Percentiles rank a stretch among this genome's conserved stretches.
Conservation (phyloP, 2,113 vertebrate species). For the Erythrocercus mccallii region DNA sequence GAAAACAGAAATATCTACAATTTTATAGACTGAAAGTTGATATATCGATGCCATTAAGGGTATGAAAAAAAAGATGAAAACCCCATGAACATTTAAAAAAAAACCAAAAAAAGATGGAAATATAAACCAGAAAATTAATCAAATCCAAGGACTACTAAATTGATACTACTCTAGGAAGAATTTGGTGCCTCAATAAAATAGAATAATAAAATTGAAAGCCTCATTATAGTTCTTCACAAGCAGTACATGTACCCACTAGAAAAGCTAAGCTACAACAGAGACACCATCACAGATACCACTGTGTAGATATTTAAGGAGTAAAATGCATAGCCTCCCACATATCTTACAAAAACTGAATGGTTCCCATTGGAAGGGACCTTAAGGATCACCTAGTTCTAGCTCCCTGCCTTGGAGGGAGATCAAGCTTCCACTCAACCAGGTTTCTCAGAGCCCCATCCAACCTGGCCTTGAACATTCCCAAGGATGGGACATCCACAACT, state of each 20-base stretch:
- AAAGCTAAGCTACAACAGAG: neutral
- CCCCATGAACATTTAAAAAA: neutral
- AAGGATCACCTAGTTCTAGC: neutral
- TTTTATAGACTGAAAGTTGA: neutral
- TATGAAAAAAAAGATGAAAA: neutral
- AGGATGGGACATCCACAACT: neutral
- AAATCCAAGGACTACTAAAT: neutral
- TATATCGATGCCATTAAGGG: neutral
- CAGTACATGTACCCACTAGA: neutral
- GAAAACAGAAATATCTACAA: neutral
- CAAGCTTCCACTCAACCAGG: neutral
- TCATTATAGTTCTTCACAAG: neutral
- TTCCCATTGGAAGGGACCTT: neutral
- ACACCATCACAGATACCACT: neutral
- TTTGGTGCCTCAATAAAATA: neutral
- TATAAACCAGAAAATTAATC: neutral
- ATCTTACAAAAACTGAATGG: neutral
- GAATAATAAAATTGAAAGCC: slow-evolving; percentile 1
- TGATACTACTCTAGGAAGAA: neutral
- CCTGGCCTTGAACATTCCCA: neutral
- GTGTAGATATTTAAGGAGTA: neutral
- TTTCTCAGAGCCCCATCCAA: neutral
- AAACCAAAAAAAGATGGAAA: neutral
- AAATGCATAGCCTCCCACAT: neutral
- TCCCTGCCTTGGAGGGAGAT: neutral